phyloP scores from a whole-genome alignment of 2,797 vertebrate species.

The Hippocampus kuda region DNA sequence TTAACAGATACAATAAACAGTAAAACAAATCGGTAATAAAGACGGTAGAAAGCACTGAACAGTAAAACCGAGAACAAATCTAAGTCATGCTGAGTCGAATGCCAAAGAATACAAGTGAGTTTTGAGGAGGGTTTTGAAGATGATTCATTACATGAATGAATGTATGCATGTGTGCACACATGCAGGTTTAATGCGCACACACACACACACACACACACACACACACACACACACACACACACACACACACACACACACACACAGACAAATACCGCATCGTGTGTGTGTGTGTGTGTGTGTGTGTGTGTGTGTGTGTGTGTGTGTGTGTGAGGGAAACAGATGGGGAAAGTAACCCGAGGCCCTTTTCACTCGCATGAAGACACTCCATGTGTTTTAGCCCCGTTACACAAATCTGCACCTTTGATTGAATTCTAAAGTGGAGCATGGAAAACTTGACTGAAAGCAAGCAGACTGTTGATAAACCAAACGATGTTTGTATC shows the following conservation, averaged over 20 bases:
- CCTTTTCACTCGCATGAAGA: conserved; percentile 52
- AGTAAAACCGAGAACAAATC: too few species aligned
- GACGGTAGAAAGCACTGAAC: too few species aligned
- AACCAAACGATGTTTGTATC: too few species aligned
- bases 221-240: neutral
- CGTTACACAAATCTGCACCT: conserved; percentile 38
- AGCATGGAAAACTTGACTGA: neutral
- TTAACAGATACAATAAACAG: too few species aligned
- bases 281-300: conserved; percentile 3
- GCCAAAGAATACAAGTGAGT: too few species aligned
- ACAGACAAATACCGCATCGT: too few species aligned
- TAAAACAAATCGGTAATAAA: too few species aligned
- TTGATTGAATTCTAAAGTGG: neutral
- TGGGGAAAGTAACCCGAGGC: conserved; percentile 52
- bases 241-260: neutral
- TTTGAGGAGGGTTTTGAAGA: too few species aligned
- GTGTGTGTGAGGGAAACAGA: conserved; percentile 44
- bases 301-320: neutral
- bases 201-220: neutral
- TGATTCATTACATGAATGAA: conserved; percentile 11
- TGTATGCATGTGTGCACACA: conserved; percentile 13
- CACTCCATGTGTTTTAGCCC: conserved; percentile 25
- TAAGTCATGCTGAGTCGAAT: too few species aligned
- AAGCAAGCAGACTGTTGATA: neutral
- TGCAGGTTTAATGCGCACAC: conserved; percentile 1